phyloP scores from a whole-genome alignment of 2,113 vertebrate species.

The Orthonyx spaldingii region DNA sequence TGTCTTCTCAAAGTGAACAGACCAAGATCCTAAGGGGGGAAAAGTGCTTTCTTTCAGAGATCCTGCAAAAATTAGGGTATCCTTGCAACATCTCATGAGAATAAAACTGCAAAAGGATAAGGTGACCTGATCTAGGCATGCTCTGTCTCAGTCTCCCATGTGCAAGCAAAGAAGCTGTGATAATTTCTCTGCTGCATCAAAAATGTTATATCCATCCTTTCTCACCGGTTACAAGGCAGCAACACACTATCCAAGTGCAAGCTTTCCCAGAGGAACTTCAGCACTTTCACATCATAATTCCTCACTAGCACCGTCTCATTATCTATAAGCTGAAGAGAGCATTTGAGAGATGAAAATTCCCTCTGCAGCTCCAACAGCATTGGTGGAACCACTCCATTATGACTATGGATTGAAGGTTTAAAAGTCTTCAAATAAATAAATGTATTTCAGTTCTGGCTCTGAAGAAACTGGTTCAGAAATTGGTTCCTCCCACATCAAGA shows the following conservation, averaged over 20 bases:
- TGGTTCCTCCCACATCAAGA: background rate
- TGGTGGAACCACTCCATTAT: background rate
- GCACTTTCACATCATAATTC: background rate
- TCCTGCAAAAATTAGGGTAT: background rate
- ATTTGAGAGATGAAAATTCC: background rate
- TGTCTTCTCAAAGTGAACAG: background rate
- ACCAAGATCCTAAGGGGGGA: fast-evolving
- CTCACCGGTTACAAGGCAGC: background rate
- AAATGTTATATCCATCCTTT: background rate
- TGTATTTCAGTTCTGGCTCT: background rate
- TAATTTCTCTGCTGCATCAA: background rate
- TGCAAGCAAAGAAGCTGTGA: background rate
- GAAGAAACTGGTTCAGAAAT: background rate
- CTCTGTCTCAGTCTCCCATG: background rate
- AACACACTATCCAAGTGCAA: background rate
- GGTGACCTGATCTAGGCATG: background rate
- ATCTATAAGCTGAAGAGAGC: background rate
- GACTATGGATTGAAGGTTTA: background rate
- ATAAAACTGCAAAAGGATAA: background rate
- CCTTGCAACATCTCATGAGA: background rate
- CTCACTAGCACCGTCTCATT: background rate
- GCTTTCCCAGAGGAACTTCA: background rate
- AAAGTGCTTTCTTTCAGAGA: background rate
- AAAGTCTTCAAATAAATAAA: background rate
- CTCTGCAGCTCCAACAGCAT: background rate